Evolutionary conservation across 2,797 vertebrate genomes (phyloP), one percentile per base, ranked within the genome.

Genomic region (Cyprinodon diabolis): DNA sequence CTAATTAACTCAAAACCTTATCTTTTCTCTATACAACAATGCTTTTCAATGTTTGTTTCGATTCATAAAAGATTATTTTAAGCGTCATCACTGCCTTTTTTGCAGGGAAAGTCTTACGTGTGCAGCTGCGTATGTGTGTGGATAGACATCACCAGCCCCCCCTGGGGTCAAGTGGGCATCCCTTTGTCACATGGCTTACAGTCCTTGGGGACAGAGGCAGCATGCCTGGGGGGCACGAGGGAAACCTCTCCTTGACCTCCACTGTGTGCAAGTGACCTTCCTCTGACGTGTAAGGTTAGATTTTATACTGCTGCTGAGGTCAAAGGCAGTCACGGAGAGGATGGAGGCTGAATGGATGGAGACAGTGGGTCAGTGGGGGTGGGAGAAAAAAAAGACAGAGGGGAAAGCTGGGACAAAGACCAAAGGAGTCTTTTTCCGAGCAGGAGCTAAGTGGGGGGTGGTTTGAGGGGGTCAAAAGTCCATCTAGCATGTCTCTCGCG

Each of bases 221-320:
- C 45, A 72, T 45, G 45, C 84, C 75, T 69, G 35, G 45, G 85
- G 21, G 87, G 80, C 80, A 87, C 10, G 23, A 76, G 83, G 11
- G 62, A 78, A 73, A 84, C 92, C 91, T 91, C 90, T 85, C 89
- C 86, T 90, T 93, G 90, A 92, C 90, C 90, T 90, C 81, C 80
- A 51, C 71, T 65, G 81, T 84, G 90, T 81, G 89, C 78, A 21
- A 52, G 78, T 84, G 90, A 94, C 93, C 93, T 90, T 85, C 84
- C 80, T 69, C 69, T 90, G 87, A 90, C 84, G 85, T 85, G 86
- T 71, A 62, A 83, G 85, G 84, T 89, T 82, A 83, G 86, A 79
- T 89, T 90, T 87, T 87, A 82, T 82, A 76, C 83, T 77, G 81
- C 75, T 58, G 84, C 68, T 1, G 85, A 87, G 91, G 91, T 93